A percentile compares a stretch with the other conserved stretches of the same genome.
Conservation (phyloP, 1,140 invertebrate species). For the Bombus confusus region DNA sequence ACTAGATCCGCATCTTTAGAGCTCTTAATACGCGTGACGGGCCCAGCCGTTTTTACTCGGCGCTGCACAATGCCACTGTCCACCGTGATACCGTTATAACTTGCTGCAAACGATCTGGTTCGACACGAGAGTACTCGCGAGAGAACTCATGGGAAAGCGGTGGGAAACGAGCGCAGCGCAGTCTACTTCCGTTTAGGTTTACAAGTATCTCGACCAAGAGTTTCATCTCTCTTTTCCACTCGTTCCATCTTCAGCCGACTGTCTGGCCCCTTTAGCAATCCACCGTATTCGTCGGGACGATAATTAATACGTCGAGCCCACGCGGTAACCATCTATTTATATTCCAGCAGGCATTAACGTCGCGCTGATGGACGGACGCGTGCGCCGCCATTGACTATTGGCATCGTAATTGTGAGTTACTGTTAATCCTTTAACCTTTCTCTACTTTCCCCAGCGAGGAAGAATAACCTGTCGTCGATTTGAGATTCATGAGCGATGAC, state of each 20-base stretch:
- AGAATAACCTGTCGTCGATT: conserved; percentile 42
- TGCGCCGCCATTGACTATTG: conserved; percentile 46
- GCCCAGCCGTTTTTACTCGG: not conserved
- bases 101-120: conserved; percentile 24
- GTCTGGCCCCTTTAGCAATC: not conserved
- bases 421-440: conserved; percentile 64
- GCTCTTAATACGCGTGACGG: conserved; percentile 43
- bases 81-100: conserved; percentile 31
- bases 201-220: not conserved
- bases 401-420: conserved; percentile 63
- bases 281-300: conserved; percentile 16
- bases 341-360: conserved; percentile 55
- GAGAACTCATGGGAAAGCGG: not conserved
- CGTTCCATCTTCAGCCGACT: not conserved
- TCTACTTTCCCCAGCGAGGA: conserved; percentile 39
- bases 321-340: conserved; percentile 53
- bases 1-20: conserved; percentile 50
- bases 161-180: not conserved
- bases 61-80: conserved; percentile 25
- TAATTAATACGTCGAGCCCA: conserved; percentile 58
- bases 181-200: not conserved
- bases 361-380: conserved; percentile 56
- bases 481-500: conserved; percentile 29
- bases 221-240: not conserved
- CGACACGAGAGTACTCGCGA: not conserved